Evolutionary conservation across 2,888 invertebrate genomes (phyloP).

Genomic region (Chrysolina oricalcia): DNA sequence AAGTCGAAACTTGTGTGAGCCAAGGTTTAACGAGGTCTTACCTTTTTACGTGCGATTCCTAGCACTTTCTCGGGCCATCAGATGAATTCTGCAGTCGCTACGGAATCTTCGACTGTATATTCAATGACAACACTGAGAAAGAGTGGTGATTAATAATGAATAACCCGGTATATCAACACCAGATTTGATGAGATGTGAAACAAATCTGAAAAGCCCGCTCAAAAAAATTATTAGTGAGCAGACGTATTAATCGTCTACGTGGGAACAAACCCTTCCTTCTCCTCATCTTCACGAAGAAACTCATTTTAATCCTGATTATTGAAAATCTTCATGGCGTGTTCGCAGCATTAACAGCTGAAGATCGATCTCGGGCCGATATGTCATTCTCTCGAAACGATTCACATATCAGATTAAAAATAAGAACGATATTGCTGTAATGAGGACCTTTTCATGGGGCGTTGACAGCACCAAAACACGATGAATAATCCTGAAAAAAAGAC

Average conservation of each 20-base stretch:
- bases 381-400: background rate
- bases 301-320: slow-evolving; percentile 13
- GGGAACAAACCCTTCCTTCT: slow-evolving; percentile 14
- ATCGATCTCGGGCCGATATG: slow-evolving; percentile 7
- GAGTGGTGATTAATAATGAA: no score
- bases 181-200: no score
- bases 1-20: no score
- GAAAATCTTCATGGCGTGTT: background rate
- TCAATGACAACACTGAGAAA: no score
- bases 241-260: background rate
- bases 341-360: slow-evolving; percentile 5
- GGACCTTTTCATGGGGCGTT: background rate
- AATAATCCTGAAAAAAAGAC: background rate
- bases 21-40: no score
- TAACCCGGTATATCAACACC: no score
- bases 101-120: no score
- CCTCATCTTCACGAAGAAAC: background rate
- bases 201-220: no score
- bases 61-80: no score
- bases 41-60: no score
- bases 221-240: background rate
- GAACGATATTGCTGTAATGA: slow-evolving; percentile 12
- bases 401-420: slow-evolving; percentile 8
- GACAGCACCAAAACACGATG: background rate
- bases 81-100: no score